Conservation (phyloP, 2,113 vertebrate genomes). For the Tapirus terrestris region DNA sequence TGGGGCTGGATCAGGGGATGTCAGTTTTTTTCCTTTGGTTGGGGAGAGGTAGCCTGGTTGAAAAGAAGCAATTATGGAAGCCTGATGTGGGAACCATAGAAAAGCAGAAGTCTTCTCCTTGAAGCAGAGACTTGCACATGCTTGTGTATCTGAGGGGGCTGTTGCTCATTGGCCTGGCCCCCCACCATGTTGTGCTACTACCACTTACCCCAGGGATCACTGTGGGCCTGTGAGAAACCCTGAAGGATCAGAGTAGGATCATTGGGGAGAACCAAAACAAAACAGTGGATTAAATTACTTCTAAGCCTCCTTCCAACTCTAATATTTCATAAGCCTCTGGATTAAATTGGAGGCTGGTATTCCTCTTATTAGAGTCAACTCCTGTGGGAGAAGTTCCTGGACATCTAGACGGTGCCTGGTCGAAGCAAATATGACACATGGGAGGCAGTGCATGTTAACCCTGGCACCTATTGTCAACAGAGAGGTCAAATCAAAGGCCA, state of each 20-base stretch:
- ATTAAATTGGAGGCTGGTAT: not conserved
- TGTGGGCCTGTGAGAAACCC: not conserved
- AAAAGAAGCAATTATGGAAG: not conserved
- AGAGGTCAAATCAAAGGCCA: not conserved
- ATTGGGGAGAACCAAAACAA: not conserved
- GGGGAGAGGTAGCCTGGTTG: not conserved
- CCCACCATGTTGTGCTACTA: fast-evolving
- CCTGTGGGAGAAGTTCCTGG: not conserved
- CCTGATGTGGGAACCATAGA: no score
- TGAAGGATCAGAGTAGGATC: not conserved
- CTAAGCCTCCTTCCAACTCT: not conserved
- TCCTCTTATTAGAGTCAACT: not conserved
- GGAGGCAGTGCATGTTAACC: not conserved
- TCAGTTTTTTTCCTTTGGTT: no score
- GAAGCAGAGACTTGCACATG: fast-evolving
- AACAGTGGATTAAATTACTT: not conserved
- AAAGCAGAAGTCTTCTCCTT: not conserved
- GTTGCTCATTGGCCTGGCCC: fast-evolving
- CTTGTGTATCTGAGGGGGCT: not conserved
- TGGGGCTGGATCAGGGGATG: fast-evolving
- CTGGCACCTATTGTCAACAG: not conserved
- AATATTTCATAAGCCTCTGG: not conserved
- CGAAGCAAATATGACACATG: not conserved
- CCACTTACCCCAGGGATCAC: fast-evolving
- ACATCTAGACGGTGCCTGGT: no score